Evolutionary conservation across 2,888 invertebrate species (phyloP).

Genomic region (Tetranychus piercei): DNA sequence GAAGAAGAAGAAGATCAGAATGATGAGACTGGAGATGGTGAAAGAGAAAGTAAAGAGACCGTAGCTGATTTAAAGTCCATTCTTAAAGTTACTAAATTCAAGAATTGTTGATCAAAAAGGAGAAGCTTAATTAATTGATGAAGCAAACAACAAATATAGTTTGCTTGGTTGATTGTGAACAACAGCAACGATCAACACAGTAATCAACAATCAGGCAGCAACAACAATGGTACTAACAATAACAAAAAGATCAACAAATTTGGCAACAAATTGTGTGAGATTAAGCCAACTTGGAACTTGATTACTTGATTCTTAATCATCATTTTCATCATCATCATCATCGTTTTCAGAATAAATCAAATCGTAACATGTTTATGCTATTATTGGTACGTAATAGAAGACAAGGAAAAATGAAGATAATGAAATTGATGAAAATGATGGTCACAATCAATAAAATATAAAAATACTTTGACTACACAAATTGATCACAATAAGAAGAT

Average conservation of each 20-base stretch:
- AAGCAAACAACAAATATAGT: neutral
- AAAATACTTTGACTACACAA: too few relatives aligned
- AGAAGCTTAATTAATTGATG: neutral
- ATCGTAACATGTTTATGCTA: too few relatives aligned
- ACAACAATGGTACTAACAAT: neutral
- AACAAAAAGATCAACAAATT: neutral
- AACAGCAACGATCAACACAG: neutral
- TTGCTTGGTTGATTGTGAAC: neutral
- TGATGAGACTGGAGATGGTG: neutral
- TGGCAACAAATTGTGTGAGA: neutral
- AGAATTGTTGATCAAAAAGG: neutral
- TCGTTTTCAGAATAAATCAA: too few relatives aligned
- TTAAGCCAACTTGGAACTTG: neutral
- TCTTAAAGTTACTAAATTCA: neutral
- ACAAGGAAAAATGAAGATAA: too few relatives aligned
- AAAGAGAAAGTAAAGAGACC: conserved; percentile 1
- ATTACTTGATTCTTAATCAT: neutral
- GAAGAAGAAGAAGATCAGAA: too few relatives aligned
- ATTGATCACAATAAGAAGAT: too few relatives aligned
- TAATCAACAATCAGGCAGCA: too few relatives aligned
- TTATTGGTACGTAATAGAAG: too few relatives aligned
- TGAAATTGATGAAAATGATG: too few relatives aligned
- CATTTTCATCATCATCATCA: neutral
- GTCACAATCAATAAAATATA: too few relatives aligned
- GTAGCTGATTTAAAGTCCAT: neutral